Conservation (phyloP, 2,797 vertebrate genomes). For the Peromyscus melanophrys region DNA sequence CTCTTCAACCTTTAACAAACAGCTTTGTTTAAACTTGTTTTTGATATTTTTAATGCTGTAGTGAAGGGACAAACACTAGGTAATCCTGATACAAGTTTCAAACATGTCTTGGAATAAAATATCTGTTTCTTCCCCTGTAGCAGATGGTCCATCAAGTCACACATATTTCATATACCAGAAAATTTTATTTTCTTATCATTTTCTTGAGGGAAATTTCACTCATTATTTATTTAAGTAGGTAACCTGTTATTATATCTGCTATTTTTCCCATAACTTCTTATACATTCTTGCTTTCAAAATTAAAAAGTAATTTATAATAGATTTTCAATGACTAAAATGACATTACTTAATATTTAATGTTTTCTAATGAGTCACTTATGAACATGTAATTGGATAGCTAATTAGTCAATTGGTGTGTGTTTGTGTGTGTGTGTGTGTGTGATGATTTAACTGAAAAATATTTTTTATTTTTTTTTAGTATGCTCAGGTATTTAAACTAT, state of each 20-base stretch:
- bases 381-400: not conserved
- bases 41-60: not conserved
- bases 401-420: too few relatives aligned
- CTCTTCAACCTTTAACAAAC: not conserved
- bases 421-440: not conserved
- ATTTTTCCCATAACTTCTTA: not conserved
- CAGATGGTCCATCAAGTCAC: not conserved
- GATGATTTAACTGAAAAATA: not conserved
- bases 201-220: not conserved
- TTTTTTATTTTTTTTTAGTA: not conserved
- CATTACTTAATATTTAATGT: not conserved
- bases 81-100: not conserved
- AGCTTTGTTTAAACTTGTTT: not conserved
- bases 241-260: not conserved
- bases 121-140: not conserved
- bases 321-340: not conserved
- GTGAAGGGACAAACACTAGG: not conserved
- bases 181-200: not conserved
- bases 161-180: not conserved
- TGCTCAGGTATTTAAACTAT: not conserved
- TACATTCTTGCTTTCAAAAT: not conserved
- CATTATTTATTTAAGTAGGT: not conserved
- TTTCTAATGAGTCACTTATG: not conserved
- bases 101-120: not conserved
- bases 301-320: not conserved